A percentile compares a stretch with the other conserved stretches of the same genome.
phyloP scores from a whole-genome alignment of 2,113 vertebrate species.

The Mus musculus region GRCm39 chr4:31414001-31414500 shows the following conservation, averaged over 20 bases:
- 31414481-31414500: not conserved
- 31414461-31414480: not conserved
- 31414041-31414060: not conserved
- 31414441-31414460: not conserved
- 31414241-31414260: not conserved
- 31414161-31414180: not conserved
- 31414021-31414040: not conserved
- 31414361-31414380: not conserved
- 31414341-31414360: not conserved
- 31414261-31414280: not conserved
- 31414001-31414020: not conserved
- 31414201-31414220: constrained; percentile 1
- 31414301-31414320: not conserved
- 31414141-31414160: not conserved
- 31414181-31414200: not conserved
- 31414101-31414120: not conserved
- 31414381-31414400: not conserved
- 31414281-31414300: not conserved
- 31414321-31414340: not conserved
- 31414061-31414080: not conserved
- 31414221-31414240: not conserved
- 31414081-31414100: not conserved
- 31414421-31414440: not conserved
- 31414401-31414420: not conserved
- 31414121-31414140: not conserved